phyloP scores from a whole-genome alignment of 2,888 invertebrate species.

The Molanna angustata region DNA sequence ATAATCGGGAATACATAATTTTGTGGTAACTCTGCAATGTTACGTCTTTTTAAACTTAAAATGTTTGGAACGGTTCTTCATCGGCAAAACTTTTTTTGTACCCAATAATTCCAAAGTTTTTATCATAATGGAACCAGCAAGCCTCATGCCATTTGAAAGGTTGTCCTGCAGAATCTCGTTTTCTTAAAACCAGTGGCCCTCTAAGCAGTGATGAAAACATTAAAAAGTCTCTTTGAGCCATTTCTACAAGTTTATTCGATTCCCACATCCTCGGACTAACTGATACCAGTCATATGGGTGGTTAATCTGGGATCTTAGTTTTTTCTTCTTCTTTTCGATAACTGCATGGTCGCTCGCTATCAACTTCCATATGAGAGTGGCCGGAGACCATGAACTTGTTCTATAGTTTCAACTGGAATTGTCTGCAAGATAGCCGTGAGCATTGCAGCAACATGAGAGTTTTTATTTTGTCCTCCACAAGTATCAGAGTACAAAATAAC shows the following conservation, averaged over 20 bases:
- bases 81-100: too few species aligned
- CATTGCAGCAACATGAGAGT: slow-evolving; percentile 14
- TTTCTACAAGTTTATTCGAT: not conserved
- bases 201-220: not conserved
- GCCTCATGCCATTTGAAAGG: not conserved
- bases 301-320: not conserved
- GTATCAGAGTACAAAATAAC: not conserved
- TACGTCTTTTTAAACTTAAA: too few species aligned
- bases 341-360: slow-evolving; percentile 6
- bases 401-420: slow-evolving; percentile 18
- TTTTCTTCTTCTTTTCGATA: slow-evolving; percentile 1
- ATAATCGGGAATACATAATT: too few species aligned
- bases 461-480: slow-evolving; percentile 32
- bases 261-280: not conserved
- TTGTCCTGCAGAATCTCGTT: not conserved
- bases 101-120: too few species aligned
- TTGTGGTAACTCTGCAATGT: too few species aligned
- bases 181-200: not conserved
- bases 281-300: slow-evolving; percentile 21
- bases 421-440: not conserved
- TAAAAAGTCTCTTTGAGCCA: not conserved
- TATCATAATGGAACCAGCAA: not conserved
- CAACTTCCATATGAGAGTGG: not conserved
- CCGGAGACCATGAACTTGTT: slow-evolving; percentile 6
- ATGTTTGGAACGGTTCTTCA: too few species aligned